phyloP scores from a whole-genome alignment of 2,113 vertebrate genomes.

The Heterotilapia buettikoferi region DNA sequence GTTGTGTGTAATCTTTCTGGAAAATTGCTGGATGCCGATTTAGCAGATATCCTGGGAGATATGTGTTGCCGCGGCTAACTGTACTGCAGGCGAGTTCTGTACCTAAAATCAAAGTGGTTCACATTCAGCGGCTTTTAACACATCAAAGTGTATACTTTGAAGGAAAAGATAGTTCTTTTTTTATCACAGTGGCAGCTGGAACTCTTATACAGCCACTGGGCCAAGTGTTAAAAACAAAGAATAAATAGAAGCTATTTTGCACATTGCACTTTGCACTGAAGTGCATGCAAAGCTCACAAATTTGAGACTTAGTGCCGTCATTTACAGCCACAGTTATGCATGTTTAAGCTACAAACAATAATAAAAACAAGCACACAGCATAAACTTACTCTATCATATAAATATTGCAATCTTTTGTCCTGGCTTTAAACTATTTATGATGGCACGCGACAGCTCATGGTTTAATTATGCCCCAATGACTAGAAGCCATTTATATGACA shows the following conservation, averaged over 20 bases:
- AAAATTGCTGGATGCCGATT: slow-evolving; percentile 47
- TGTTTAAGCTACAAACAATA: not conserved
- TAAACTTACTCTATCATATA: slow-evolving; percentile 18
- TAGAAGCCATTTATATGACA: slow-evolving; percentile 50
- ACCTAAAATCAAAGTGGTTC: slow-evolving; percentile 38
- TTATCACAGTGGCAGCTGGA: not conserved
- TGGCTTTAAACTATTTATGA: slow-evolving; percentile 46
- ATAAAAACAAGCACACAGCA: not conserved
- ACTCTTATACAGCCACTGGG: not conserved
- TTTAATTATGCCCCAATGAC: slow-evolving; percentile 53
- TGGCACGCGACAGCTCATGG: slow-evolving; percentile 31
- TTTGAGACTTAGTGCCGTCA: not conserved
- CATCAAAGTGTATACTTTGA: slow-evolving; percentile 37
- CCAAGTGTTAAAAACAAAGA: not conserved
- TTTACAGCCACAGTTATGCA: not conserved
- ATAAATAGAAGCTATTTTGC: not conserved
- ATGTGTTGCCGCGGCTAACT: slow-evolving; percentile 15
- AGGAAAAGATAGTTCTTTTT: not conserved
- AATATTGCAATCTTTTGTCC: slow-evolving; percentile 37
- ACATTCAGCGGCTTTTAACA: slow-evolving; percentile 19
- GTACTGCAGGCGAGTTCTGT: slow-evolving; percentile 31
- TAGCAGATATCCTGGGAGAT: slow-evolving; percentile 44
- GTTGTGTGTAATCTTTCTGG: slow-evolving; percentile 48
- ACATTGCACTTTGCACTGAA: not conserved
- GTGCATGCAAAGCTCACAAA: not conserved